A percentile compares a stretch with the other conserved stretches of the same genome.
phyloP scores from a whole-genome alignment of 2,113 vertebrate species.

The Platysteira castanea region DNA sequence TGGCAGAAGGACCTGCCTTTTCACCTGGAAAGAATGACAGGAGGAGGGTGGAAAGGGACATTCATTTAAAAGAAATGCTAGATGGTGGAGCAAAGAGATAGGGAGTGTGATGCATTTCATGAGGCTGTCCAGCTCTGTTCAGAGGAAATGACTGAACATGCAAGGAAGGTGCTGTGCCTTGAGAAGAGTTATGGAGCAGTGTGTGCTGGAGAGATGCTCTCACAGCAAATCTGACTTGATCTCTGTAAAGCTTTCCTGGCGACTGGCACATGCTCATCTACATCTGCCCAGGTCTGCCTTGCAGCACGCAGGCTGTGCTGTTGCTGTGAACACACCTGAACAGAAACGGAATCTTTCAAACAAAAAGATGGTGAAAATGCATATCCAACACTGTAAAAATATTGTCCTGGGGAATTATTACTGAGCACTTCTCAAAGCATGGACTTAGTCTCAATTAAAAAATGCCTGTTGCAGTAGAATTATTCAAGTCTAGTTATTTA shows the following conservation, averaged over 20 bases:
- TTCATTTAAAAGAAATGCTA: not conserved
- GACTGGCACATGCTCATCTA: rapidly evolving
- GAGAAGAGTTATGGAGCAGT: not conserved
- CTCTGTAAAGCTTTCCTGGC: not conserved
- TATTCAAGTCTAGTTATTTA: not conserved
- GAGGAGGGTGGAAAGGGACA: not conserved
- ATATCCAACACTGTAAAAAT: not conserved
- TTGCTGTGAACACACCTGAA: not conserved
- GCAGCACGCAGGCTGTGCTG: not conserved
- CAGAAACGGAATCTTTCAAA: not conserved
- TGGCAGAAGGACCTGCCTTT: not conserved
- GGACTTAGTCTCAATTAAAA: not conserved
- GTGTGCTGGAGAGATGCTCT: not conserved
- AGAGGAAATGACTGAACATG: not conserved
- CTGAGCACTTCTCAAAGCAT: not conserved
- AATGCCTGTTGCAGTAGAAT: not conserved
- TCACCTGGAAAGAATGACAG: not conserved
- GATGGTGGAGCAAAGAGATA: not conserved
- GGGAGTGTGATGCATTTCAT: not conserved
- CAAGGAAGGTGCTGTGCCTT: not conserved
- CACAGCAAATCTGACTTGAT: not conserved
- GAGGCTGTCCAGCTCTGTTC: not conserved
- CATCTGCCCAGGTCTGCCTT: not conserved
- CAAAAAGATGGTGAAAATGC: not conserved
- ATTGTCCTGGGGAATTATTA: not conserved